phyloP scores from a whole-genome alignment of 2,113 vertebrate genomes.

The Gymnarchus niloticus region DNA sequence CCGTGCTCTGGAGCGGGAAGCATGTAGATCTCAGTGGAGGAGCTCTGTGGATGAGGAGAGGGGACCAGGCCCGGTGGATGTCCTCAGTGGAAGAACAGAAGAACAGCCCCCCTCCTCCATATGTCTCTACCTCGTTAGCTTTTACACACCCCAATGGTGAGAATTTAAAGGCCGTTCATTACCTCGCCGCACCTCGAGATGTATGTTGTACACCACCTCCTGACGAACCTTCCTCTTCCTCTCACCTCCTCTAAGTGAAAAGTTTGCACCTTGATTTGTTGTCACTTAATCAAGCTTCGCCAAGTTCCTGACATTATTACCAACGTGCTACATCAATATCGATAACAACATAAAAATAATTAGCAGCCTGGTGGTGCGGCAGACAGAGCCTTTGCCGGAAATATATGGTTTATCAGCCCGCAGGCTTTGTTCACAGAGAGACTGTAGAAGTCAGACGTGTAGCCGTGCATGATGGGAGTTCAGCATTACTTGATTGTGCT shows the following conservation, averaged over 20 bases:
- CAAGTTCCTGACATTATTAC: not conserved
- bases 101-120: not conserved
- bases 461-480: not conserved
- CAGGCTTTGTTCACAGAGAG: not conserved
- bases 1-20: not conserved
- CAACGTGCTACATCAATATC: conserved; percentile 4
- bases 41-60: not conserved
- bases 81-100: not conserved
- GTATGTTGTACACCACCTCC: not conserved
- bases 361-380: not conserved
- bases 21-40: too few species aligned
- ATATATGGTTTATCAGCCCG: not conserved
- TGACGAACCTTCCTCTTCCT: not conserved
- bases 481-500: not conserved
- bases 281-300: not conserved
- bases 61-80: not conserved
- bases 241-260: conserved; percentile 4
- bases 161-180: not conserved
- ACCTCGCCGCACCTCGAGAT: not conserved
- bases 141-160: not conserved
- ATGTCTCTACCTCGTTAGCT: not conserved
- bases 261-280: conserved; percentile 13
- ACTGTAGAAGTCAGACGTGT: not conserved
- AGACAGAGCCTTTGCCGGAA: not conserved
- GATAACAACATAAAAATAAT: not conserved